phyloP scores from a whole-genome alignment of 2,888 invertebrate genomes.

The Philhelius pedissequus region DNA sequence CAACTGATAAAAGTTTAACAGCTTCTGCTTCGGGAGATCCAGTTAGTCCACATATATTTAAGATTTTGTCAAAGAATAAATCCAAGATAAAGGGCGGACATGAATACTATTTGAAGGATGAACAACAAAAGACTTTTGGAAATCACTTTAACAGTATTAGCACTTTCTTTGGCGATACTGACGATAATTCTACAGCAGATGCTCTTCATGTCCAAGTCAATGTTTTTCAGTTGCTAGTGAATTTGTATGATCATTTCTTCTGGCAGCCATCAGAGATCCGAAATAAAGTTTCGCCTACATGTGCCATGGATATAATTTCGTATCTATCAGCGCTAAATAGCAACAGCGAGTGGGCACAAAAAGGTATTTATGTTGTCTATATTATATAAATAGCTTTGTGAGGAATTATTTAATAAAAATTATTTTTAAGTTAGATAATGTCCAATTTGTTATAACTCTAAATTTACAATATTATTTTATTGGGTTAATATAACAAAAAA shows the following conservation, averaged over 20 bases:
- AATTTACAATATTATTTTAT: no score
- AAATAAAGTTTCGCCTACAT: slow-evolving; percentile 80
- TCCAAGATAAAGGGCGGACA: slow-evolving; percentile 73
- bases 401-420: no score
- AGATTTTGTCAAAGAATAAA: slow-evolving; percentile 74
- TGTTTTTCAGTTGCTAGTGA: slow-evolving; percentile 76
- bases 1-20: slow-evolving; percentile 28
- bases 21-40: slow-evolving; percentile 48
- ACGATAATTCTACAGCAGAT: slow-evolving; percentile 46
- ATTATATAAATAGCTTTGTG: no score
- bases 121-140: slow-evolving; percentile 72
- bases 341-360: slow-evolving; percentile 87
- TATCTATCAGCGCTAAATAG: slow-evolving; percentile 82
- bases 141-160: slow-evolving; percentile 77
- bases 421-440: no score
- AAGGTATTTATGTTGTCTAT: slow-evolving; percentile 84
- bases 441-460: no score
- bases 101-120: slow-evolving; percentile 74
- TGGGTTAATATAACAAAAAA: no score
- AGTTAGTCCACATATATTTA: slow-evolving; percentile 74
- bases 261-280: slow-evolving; percentile 77
- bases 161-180: slow-evolving; percentile 71
- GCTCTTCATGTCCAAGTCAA: slow-evolving; percentile 71
- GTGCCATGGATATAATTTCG: slow-evolving; percentile 81
- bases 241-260: slow-evolving; percentile 77